Conservation (phyloP, 1,140 invertebrate genomes). For the Diabrotica undecimpunctata region DNA sequence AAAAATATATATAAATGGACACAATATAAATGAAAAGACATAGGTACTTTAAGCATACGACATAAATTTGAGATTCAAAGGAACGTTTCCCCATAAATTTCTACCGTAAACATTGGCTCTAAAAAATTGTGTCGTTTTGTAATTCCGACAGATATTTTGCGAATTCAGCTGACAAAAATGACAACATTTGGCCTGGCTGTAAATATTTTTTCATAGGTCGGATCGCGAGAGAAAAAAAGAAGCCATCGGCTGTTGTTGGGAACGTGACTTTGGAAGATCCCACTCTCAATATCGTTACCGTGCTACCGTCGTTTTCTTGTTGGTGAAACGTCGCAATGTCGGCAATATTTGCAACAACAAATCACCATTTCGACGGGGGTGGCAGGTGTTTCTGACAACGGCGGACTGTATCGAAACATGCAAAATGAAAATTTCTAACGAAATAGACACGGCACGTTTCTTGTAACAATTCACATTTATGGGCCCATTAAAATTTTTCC, state of each 20-base stretch:
- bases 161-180: constrained; percentile 2
- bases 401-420: constrained; percentile 15
- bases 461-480: constrained; percentile 19
- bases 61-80: too few species aligned
- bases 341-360: constrained; percentile 21
- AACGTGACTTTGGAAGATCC: background rate
- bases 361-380: constrained; percentile 11
- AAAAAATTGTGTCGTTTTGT: background rate
- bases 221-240: background rate
- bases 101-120: too few species aligned
- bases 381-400: constrained; percentile 15
- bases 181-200: background rate
- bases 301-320: constrained; percentile 6
- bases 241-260: background rate
- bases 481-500: constrained; percentile 15
- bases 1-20: too few species aligned
- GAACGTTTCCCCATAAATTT: too few species aligned
- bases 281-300: background rate
- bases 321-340: constrained; percentile 14
- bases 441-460: constrained; percentile 15
- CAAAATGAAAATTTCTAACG: constrained; percentile 15
- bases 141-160: background rate
- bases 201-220: background rate
- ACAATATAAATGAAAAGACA: too few species aligned
- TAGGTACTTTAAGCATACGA: too few species aligned